Evolutionary conservation across 1,140 invertebrate species (phyloP).

Genomic region (Sweltsa coloradensis): DNA sequence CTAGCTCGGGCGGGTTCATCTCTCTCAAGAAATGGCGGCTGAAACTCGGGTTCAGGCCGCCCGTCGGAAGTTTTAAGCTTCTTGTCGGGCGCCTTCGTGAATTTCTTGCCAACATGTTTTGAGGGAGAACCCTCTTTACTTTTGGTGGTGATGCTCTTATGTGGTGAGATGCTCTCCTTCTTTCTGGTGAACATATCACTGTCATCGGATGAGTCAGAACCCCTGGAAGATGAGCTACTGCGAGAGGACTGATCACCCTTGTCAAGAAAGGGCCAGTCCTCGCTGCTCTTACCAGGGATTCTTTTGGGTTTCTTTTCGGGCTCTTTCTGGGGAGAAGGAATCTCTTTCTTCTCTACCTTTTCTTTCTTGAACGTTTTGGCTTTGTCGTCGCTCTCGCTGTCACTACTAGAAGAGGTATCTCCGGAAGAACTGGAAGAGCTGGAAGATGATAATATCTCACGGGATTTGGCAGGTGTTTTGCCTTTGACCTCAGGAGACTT

Average conservation of each 20-base stretch:
- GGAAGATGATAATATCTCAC: slow-evolving; percentile 24
- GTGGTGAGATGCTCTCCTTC: slow-evolving; percentile 13
- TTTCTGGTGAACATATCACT: slow-evolving; percentile 31
- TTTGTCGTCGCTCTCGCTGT: slow-evolving; percentile 34
- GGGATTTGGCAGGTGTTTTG: slow-evolving; percentile 9
- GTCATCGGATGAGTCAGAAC: slow-evolving; percentile 19
- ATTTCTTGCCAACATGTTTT: slow-evolving; percentile 37
- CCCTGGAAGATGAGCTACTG: slow-evolving; percentile 23
- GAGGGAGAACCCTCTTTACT: slow-evolving; percentile 24
- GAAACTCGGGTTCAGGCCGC: slow-evolving; percentile 58
- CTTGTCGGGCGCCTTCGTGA: slow-evolving; percentile 61
- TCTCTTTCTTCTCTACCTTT: slow-evolving; percentile 19
- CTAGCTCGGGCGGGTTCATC: slow-evolving; percentile 50
- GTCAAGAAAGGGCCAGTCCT: slow-evolving; percentile 46
- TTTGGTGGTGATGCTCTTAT: neutral
- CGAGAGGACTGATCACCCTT: slow-evolving; percentile 32
- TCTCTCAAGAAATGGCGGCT: slow-evolving; percentile 58
- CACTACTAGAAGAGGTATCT: slow-evolving; percentile 28
- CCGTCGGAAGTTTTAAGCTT: slow-evolving; percentile 78
- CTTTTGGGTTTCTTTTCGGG: slow-evolving; percentile 14
- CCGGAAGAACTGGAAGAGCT: slow-evolving; percentile 32
- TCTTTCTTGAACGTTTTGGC: slow-evolving; percentile 32
- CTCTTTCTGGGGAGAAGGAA: neutral
- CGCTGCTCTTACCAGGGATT: slow-evolving; percentile 9
- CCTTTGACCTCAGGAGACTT: slow-evolving; percentile 15